Conservation (phyloP, 2,113 vertebrate genomes). For the Stictonetta naevosa region DNA sequence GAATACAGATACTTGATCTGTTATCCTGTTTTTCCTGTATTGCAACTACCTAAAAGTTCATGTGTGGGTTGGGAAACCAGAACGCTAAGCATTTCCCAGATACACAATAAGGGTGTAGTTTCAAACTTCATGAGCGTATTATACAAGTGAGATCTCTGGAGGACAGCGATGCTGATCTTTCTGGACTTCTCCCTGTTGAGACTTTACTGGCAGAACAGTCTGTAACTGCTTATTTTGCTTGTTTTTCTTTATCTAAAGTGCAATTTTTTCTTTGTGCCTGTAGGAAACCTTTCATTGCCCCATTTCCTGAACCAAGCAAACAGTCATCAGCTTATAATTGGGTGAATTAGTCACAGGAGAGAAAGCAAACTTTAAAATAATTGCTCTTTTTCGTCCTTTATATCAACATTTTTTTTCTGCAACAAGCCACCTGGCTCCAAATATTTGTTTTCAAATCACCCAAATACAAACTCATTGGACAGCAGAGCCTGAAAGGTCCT, state of each 20-base stretch:
- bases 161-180: background rate
- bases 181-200: background rate
- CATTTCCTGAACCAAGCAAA: conserved; percentile 44
- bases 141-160: background rate
- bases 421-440: conserved; percentile 16
- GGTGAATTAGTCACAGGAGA: conserved; percentile 52
- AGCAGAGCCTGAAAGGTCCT: background rate
- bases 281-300: conserved; percentile 42
- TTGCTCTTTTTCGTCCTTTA: background rate
- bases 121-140: background rate
- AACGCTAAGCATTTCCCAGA: background rate
- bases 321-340: conserved; percentile 48
- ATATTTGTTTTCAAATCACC: conserved; percentile 34
- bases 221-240: background rate
- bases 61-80: background rate
- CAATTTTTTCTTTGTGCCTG: conserved; percentile 25
- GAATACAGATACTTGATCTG: background rate
- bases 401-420: background rate
- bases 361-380: conserved; percentile 57
- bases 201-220: background rate
- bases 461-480: background rate
- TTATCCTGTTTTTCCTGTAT: background rate
- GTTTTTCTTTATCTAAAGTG: conserved; percentile 26
- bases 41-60: background rate
- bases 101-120: background rate